Percentiles rank a stretch among this genome's conserved stretches.
Evolutionary conservation across 2,797 vertebrate genomes (phyloP).

Genomic region (Hapalemur alaotrensis): DNA sequence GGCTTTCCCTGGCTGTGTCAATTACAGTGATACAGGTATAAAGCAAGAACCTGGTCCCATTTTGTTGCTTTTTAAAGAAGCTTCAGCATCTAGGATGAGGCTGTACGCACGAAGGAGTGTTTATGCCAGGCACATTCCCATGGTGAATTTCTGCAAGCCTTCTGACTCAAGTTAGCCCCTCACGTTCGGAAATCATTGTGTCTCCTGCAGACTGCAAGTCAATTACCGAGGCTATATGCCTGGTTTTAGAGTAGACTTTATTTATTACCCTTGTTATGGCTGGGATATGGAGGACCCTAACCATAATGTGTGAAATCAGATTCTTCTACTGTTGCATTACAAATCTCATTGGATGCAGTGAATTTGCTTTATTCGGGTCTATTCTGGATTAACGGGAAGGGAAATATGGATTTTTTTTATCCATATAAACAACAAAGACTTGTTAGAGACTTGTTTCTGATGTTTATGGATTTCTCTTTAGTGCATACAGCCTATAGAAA

Average conservation of each 20-base stretch:
- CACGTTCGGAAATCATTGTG: slow-evolving; percentile 52
- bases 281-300: slow-evolving; percentile 31
- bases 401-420: slow-evolving; percentile 66
- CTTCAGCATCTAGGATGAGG: neutral
- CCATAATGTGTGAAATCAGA: slow-evolving; percentile 62
- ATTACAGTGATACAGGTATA: slow-evolving; percentile 36
- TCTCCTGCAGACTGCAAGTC: slow-evolving; percentile 19
- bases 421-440: slow-evolving; percentile 68
- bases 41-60: neutral
- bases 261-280: slow-evolving; percentile 73
- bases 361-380: slow-evolving; percentile 72
- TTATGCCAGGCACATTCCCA: neutral
- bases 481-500: slow-evolving; percentile 61
- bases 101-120: neutral
- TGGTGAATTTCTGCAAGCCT: slow-evolving; percentile 19
- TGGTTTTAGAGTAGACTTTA: slow-evolving; percentile 61
- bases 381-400: slow-evolving; percentile 59
- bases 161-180: neutral
- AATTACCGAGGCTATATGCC: slow-evolving; percentile 19
- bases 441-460: slow-evolving; percentile 75
- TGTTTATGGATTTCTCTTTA: slow-evolving; percentile 80
- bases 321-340: slow-evolving; percentile 64
- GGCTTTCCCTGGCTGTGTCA: neutral
- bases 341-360: slow-evolving; percentile 69
- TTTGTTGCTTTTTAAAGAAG: neutral